Evolutionary conservation across 2,113 vertebrate genomes (phyloP).

Genomic region (pig (Sus scrofa)): DNA sequence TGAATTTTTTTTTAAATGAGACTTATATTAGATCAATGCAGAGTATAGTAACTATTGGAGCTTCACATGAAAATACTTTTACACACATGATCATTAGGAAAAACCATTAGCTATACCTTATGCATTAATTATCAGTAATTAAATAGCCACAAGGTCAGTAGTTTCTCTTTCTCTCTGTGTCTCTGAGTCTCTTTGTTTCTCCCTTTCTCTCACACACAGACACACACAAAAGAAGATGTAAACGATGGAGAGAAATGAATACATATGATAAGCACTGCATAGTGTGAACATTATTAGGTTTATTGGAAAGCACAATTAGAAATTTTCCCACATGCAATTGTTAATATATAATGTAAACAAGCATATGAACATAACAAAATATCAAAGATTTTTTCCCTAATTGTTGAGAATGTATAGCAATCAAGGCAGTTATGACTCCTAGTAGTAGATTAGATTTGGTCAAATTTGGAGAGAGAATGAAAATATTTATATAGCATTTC

Average conservation of each 20-base stretch:
- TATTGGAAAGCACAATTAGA: constrained; percentile 15
- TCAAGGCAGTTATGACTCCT: background rate
- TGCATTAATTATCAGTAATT: background rate
- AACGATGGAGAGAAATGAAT: background rate
- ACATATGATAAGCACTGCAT: background rate
- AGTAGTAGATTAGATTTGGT: background rate
- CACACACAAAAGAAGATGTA: background rate
- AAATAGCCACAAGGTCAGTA: background rate
- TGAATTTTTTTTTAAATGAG: background rate
- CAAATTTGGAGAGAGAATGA: background rate
- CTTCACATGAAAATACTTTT: background rate
- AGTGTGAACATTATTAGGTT: background rate
- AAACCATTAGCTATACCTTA: background rate
- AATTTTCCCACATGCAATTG: background rate
- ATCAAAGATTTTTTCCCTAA: background rate
- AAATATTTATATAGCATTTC: background rate
- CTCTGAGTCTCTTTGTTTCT: background rate
- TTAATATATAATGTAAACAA: background rate
- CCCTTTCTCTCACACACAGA: background rate
- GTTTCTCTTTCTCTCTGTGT: background rate
- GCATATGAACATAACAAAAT: background rate
- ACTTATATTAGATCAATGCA: background rate
- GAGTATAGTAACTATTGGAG: background rate
- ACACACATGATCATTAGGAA: background rate
- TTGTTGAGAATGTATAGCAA: background rate